A percentile compares a stretch with the other conserved stretches of the same genome.
Conservation (phyloP, 2,888 invertebrate species). For the Dimorphilus gyrociliatus region DNA sequence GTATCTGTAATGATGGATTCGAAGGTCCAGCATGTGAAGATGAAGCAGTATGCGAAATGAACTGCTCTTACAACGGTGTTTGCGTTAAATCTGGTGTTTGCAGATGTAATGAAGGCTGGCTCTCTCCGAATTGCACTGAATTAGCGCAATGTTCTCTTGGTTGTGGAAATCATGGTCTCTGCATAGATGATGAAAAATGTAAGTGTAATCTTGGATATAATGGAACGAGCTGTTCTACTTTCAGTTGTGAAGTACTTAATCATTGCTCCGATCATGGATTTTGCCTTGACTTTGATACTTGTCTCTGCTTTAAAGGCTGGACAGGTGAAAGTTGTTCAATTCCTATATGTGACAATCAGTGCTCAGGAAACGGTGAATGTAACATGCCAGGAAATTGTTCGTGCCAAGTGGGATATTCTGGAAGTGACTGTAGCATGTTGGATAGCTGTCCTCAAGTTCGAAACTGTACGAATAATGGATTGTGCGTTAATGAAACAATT, state of each 20-base stretch:
- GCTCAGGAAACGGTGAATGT: neutral
- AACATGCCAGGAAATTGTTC: neutral
- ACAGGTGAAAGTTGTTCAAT: neutral
- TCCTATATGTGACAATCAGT: neutral
- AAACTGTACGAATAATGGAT: no score
- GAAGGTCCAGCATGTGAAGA: no score
- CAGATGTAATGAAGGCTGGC: no score
- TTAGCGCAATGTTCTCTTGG: neutral
- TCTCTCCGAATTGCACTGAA: neutral
- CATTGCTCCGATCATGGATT: slow-evolving; percentile 1
- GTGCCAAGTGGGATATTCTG: slow-evolving; percentile 1
- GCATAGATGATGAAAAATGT: no score
- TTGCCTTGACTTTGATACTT: slow-evolving; percentile 2
- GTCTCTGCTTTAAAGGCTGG: slow-evolving; percentile 1
- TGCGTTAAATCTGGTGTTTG: neutral
- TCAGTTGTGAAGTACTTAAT: neutral
- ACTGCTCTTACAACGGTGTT: no score
- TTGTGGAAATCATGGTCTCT: no score
- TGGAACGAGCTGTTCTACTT: no score
- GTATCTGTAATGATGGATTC: no score
- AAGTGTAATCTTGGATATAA: no score
- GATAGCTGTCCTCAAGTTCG: no score
- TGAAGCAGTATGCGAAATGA: no score
- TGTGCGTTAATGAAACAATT: no score
- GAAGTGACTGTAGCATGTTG: neutral